phyloP scores from a whole-genome alignment of 2,888 invertebrate species.

The Peribatodes rhomboidaria region DNA sequence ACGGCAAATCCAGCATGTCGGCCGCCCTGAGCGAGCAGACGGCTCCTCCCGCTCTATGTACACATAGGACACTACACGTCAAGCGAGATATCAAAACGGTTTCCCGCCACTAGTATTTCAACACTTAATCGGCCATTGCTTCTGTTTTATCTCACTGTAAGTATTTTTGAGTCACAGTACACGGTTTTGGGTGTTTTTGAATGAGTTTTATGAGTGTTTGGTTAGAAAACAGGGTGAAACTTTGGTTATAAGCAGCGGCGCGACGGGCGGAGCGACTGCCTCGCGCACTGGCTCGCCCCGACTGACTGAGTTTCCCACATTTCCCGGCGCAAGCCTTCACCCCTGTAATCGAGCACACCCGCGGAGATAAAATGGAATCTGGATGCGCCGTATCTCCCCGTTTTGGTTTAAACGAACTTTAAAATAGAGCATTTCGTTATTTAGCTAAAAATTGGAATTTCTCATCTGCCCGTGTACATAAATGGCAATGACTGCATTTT shows the following conservation, averaged over 20 bases:
- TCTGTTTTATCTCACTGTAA: conserved; percentile 35
- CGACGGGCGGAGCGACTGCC: conserved; percentile 67
- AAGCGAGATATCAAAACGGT: conserved; percentile 84
- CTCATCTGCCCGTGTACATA: background rate
- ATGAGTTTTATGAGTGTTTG: conserved; percentile 61
- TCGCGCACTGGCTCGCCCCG: conserved; percentile 76
- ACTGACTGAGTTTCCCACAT: conserved; percentile 82
- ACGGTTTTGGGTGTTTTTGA: conserved; percentile 53
- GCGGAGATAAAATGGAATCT: conserved; percentile 70
- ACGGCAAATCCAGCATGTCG: conserved; percentile 85
- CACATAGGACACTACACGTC: conserved; percentile 86
- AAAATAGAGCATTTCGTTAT: conserved; percentile 1
- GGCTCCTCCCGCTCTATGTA: conserved; percentile 82
- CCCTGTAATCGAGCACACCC: conserved; percentile 84
- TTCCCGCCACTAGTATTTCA: conserved; percentile 85
- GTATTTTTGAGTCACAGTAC: conserved; percentile 49
- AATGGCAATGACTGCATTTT: background rate
- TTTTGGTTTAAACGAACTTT: conserved; percentile 43
- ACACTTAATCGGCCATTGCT: conserved; percentile 66
- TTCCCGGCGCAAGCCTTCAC: conserved; percentile 86
- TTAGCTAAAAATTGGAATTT: background rate
- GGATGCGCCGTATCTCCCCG: conserved; percentile 55
- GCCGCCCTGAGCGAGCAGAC: conserved; percentile 85
- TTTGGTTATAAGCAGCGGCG: conserved; percentile 69
- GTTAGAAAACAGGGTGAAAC: conserved; percentile 77